A percentile compares a stretch with the other conserved stretches of the same genome.
phyloP scores from a whole-genome alignment of 2,888 invertebrate genomes.

The Hartigia nigra region DNA sequence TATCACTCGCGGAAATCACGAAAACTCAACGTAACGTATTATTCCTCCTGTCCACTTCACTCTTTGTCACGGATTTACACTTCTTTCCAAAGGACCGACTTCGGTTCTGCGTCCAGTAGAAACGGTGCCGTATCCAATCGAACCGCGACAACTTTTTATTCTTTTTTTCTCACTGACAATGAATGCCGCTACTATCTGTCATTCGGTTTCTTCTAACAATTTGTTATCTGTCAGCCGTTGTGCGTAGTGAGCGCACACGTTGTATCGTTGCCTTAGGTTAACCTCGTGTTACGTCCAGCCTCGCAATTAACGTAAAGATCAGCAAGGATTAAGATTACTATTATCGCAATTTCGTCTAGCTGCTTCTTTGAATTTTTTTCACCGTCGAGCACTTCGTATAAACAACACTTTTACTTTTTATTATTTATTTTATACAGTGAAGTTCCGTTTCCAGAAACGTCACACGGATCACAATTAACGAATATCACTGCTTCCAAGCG shows the following conservation, averaged over 20 bases:
- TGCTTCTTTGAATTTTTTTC: neutral
- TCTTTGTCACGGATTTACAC: neutral
- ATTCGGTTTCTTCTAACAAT: neutral
- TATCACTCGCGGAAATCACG: neutral
- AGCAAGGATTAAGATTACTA: neutral
- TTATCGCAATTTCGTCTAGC: constrained; percentile 6
- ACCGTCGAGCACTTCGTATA: neutral
- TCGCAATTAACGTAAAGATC: neutral
- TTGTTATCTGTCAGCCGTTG: neutral
- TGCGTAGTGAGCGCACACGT: neutral
- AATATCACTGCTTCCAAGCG: neutral
- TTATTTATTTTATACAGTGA: neutral
- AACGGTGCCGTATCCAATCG: neutral
- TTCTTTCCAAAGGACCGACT: neutral
- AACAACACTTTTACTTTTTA: neutral
- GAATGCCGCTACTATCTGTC: too few relatives aligned
- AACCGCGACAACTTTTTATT: neutral
- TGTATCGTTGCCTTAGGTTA: neutral
- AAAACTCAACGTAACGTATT: neutral
- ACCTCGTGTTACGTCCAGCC: neutral
- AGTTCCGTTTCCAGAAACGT: neutral
- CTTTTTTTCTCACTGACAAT: neutral
- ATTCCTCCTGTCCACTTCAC: neutral
- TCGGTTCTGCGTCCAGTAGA: neutral
- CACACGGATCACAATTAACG: neutral